These are phyloP conservation scores for Cyprinodon tularosa DNA, from an alignment of 2,113 vertebrate species.

Conservation along the genomic window DNA sequence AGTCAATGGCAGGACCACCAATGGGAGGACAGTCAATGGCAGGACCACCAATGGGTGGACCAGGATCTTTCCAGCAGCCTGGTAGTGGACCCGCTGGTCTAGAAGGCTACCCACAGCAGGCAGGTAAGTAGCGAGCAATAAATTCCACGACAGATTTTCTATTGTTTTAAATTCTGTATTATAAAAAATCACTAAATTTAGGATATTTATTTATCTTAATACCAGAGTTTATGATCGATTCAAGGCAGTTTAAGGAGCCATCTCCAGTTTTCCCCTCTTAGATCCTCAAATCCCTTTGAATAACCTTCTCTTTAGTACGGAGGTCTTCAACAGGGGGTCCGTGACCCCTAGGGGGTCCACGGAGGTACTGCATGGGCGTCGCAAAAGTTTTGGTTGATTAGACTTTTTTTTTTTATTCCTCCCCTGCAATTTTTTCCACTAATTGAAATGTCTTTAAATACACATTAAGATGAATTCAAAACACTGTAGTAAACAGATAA, in stretches of 20 bases:
- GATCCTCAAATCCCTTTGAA: too few species aligned
- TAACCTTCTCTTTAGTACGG: too few species aligned
- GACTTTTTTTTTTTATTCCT: too few species aligned
- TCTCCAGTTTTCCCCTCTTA: too few species aligned
- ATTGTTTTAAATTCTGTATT: not conserved
- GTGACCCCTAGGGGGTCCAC: too few species aligned
- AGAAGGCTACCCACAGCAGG: constrained; percentile 84
- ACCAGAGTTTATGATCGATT: not conserved
- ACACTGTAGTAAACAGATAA: too few species aligned
- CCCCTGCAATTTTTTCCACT: not conserved
- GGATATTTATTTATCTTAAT: not conserved
- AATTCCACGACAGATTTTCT: not conserved
- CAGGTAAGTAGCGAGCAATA: constrained; percentile 73
- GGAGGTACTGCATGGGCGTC: too few species aligned
- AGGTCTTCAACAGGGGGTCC: too few species aligned
- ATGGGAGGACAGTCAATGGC: constrained; percentile 61
- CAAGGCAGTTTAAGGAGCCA: too few species aligned
- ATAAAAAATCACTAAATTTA: too few species aligned
- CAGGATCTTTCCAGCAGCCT: constrained; percentile 79
- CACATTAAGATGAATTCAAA: not conserved
- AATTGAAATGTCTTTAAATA: not conserved
- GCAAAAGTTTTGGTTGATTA: too few species aligned
- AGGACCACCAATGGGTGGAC: constrained; percentile 72
- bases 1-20: constrained; percentile 55
- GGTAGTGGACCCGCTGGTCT: constrained; percentile 75